These are phyloP conservation scores for Caenorhabditis briggsae DNA, from an alignment of 1,140 invertebrate genomes.

Conservation along the genomic window DNA sequence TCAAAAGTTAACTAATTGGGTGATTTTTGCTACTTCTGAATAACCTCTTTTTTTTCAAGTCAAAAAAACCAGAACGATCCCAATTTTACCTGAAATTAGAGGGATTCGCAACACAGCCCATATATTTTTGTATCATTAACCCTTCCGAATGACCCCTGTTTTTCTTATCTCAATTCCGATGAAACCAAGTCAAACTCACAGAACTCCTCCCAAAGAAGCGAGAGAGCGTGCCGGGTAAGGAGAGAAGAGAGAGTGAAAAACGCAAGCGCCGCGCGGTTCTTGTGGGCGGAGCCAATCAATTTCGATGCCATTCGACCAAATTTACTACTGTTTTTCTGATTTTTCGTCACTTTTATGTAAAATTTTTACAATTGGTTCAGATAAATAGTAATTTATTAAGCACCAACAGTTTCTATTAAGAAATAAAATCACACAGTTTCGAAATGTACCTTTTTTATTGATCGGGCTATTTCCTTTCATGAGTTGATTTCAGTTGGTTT, in stretches of 20 bases:
- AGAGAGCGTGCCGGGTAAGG: background rate
- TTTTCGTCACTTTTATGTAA: background rate
- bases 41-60: too few species aligned
- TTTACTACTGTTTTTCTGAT: background rate
- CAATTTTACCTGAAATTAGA: too few species aligned
- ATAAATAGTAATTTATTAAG: background rate
- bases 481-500: constrained; percentile 14
- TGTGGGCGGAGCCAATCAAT: constrained; percentile 40
- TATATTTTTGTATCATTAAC: too few species aligned
- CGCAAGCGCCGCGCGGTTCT: constrained; percentile 29
- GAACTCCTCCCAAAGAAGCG: background rate
- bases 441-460: background rate
- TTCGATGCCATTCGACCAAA: constrained; percentile 31
- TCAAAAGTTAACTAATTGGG: too few species aligned
- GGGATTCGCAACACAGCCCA: too few species aligned
- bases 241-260: constrained; percentile 16
- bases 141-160: too few species aligned
- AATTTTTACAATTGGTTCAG: background rate
- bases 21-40: too few species aligned
- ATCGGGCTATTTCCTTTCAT: background rate
- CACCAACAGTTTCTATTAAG: too few species aligned
- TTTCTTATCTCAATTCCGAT: too few species aligned
- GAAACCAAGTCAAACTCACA: background rate
- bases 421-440: background rate
- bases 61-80: too few species aligned